Conservation (phyloP, 2,113 vertebrate species). For the Pungitius pungitius region DNA sequence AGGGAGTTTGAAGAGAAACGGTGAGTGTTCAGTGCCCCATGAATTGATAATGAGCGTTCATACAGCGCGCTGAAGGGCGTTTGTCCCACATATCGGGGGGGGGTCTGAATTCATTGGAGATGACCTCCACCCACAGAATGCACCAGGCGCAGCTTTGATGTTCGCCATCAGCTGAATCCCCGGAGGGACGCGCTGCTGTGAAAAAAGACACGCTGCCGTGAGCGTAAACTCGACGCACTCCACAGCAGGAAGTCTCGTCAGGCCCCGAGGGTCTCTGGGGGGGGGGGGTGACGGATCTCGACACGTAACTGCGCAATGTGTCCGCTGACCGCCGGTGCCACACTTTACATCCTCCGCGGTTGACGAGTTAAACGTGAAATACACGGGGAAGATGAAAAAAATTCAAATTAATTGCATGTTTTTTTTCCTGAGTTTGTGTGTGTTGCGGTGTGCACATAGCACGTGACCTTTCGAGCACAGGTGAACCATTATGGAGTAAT, state of each 20-base stretch:
- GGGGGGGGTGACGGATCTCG: conserved; percentile 20
- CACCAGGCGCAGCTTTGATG: conserved; percentile 70
- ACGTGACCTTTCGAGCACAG: too few relatives aligned
- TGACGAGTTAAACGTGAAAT: neutral
- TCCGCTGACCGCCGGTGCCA: conserved; percentile 6
- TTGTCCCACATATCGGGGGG: conserved; percentile 70
- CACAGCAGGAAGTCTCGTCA: conserved; percentile 61
- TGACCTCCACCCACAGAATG: conserved; percentile 80
- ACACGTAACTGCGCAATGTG: conserved; percentile 9
- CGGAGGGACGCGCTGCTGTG: conserved; percentile 60
- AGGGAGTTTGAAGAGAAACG: conserved; percentile 45
- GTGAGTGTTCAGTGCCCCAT: conserved; percentile 60
- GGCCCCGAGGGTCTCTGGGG: conserved; percentile 24
- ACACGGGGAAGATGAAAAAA: neutral
- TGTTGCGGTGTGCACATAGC: too few relatives aligned
- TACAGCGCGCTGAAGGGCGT: conserved; percentile 67
- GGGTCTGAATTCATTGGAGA: conserved; percentile 71
- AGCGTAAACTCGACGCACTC: conserved; percentile 16
- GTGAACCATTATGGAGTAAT: neutral
- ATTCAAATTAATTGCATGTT: neutral
- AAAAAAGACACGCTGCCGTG: conserved; percentile 26
- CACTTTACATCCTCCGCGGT: neutral
- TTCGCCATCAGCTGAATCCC: conserved; percentile 74
- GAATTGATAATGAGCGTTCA: conserved; percentile 78
- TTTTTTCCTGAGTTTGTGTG: neutral